A percentile compares a stretch with the other conserved stretches of the same genome.
Conservation (phyloP, 2,797 vertebrate genomes). For the Sebastes melanostomus region DNA sequence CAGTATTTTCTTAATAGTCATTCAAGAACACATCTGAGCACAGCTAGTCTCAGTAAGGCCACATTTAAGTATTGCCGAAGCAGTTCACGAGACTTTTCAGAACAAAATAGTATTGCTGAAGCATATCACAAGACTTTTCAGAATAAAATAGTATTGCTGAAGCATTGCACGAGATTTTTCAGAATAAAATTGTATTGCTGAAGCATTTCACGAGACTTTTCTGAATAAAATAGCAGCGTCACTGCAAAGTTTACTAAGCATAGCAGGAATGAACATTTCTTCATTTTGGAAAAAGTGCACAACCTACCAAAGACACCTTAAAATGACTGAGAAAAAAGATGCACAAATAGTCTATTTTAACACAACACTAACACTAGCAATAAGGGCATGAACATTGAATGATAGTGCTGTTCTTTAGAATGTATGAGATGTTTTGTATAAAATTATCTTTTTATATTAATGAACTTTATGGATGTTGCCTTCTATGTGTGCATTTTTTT, state of each 20-base stretch:
- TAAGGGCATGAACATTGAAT: conserved; percentile 70
- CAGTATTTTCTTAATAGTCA: conserved; percentile 45
- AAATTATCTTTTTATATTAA: conserved; percentile 74
- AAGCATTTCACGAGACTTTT: conserved; percentile 28
- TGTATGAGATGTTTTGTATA: conserved; percentile 81
- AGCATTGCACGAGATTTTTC: conserved; percentile 31
- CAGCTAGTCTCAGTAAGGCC: conserved; percentile 22
- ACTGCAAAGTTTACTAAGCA: conserved; percentile 38
- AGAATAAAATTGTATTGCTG: conserved; percentile 23
- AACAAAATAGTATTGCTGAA: conserved; percentile 28
- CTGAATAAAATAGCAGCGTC: conserved; percentile 28
- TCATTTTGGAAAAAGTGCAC: conserved; percentile 60
- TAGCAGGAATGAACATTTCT: conserved; percentile 43
- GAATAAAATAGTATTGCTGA: conserved; percentile 7
- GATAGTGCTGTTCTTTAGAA: conserved; percentile 82
- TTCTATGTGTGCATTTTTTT: conserved; percentile 38
- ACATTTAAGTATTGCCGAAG: conserved; percentile 34
- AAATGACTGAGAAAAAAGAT: conserved; percentile 65
- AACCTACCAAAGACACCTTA: conserved; percentile 84
- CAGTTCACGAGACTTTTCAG: conserved; percentile 30
- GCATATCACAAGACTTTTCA: conserved; percentile 11
- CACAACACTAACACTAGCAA: conserved; percentile 73
- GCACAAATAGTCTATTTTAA: conserved; percentile 73
- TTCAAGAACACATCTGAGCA: conserved; percentile 37
- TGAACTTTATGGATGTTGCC: conserved; percentile 75